phyloP scores from a whole-genome alignment of 2,888 invertebrate genomes.

The Tetrapedia diversipes region DNA sequence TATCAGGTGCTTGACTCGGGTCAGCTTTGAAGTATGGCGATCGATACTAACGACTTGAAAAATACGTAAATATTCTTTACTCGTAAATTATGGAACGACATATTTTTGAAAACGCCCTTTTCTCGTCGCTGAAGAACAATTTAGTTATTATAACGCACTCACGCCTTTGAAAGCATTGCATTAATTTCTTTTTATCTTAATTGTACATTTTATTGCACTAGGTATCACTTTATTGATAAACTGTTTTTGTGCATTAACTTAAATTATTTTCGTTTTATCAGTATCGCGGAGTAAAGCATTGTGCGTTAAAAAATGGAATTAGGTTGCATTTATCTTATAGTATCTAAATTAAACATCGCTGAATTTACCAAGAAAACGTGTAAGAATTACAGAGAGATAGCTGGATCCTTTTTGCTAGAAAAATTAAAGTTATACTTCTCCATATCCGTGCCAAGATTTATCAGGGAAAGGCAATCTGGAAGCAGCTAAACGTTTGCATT shows the following conservation, averaged over 20 bases:
- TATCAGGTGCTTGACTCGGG: neutral
- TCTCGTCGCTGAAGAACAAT: neutral
- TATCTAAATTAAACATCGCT: neutral
- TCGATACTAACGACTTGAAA: conserved; percentile 39
- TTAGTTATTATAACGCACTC: no score
- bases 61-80: conserved; percentile 24
- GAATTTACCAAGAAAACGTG: neutral
- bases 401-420: neutral
- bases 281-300: no score
- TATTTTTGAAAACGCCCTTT: neutral
- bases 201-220: no score
- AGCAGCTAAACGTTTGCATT: conserved; percentile 45
- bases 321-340: no score
- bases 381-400: neutral
- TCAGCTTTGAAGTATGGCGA: conserved; percentile 9
- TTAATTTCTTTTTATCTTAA: no score
- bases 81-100: conserved; percentile 12
- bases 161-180: no score
- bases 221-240: no score
- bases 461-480: conserved; percentile 48
- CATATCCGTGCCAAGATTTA: conserved; percentile 28
- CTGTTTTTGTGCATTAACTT: no score
- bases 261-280: no score
- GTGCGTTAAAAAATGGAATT: no score
- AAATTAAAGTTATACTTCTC: conserved; percentile 5